Percentiles rank a stretch among this genome's conserved stretches.
Evolutionary conservation across 2,888 invertebrate species (phyloP).

Genomic region (Pammene fasciana): DNA sequence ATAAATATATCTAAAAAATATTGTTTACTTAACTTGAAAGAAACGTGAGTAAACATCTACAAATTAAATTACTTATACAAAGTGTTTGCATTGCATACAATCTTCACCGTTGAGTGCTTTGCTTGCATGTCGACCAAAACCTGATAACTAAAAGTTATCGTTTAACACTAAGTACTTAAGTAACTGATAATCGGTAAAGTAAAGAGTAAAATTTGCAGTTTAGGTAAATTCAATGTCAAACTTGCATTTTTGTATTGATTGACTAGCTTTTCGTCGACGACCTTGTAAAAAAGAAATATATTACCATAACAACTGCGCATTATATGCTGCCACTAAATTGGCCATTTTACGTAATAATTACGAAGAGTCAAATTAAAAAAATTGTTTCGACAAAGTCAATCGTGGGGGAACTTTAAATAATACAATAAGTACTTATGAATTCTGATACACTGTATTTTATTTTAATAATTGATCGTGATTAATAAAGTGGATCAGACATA

Average conservation of each 20-base stretch:
- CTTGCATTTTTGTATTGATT: too few species aligned
- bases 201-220: neutral
- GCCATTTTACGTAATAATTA: too few species aligned
- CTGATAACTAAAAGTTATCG: slow-evolving; percentile 1
- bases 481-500: too few species aligned
- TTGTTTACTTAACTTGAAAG: neutral
- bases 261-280: neutral
- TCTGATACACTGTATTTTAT: too few species aligned
- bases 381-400: too few species aligned
- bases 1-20: neutral
- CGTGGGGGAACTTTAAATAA: too few species aligned
- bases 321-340: too few species aligned
- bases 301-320: too few species aligned
- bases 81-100: slow-evolving; percentile 18
- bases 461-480: too few species aligned
- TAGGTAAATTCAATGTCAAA: slow-evolving; percentile 12
- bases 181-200: slow-evolving; percentile 9
- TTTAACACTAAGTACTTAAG: slow-evolving; percentile 12
- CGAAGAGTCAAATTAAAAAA: too few species aligned
- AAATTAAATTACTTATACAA: slow-evolving; percentile 1
- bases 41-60: neutral
- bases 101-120: slow-evolving; percentile 9
- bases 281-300: too few species aligned
- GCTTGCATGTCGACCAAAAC: neutral
- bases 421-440: too few species aligned